A percentile compares a stretch with the other conserved stretches of the same genome.
phyloP scores from a whole-genome alignment of 2,797 vertebrate genomes.

The Syngnathus acus region DNA sequence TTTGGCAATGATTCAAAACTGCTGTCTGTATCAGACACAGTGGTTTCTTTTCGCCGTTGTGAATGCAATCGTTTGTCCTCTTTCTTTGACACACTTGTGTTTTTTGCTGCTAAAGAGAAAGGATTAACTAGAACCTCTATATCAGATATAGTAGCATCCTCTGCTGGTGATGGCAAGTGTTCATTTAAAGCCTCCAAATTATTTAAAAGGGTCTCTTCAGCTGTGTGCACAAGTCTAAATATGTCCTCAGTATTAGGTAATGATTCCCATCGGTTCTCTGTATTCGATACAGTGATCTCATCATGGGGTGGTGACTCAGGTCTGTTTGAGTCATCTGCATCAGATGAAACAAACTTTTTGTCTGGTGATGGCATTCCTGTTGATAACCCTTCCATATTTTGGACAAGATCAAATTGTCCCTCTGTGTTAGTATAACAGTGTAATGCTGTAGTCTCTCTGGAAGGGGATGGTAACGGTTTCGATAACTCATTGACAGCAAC shows the following conservation, averaged over 20 bases:
- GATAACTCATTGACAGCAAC: neutral
- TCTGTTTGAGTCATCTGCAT: neutral
- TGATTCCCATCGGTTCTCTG: neutral
- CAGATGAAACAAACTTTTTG: neutral
- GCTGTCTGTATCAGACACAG: neutral
- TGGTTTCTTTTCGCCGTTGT: neutral
- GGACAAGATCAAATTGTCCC: neutral
- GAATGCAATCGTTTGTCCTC: neutral
- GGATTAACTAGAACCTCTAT: neutral
- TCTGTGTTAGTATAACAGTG: neutral
- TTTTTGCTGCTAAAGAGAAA: neutral
- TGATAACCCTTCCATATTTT: neutral
- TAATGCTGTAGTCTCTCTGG: neutral
- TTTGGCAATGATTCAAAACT: neutral
- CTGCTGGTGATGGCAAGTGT: neutral
- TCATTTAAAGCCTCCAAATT: neutral
- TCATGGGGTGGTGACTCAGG: neutral
- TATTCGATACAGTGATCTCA: neutral
- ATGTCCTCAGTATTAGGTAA: neutral
- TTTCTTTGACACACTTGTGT: neutral
- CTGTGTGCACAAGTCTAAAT: neutral
- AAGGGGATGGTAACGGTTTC: neutral
- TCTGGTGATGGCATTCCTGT: neutral
- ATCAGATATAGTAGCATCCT: neutral
- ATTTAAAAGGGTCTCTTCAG: no score